Base-by-base conservation (phyloP, 2,113 vertebrate species). In the Channa argus region DNA sequence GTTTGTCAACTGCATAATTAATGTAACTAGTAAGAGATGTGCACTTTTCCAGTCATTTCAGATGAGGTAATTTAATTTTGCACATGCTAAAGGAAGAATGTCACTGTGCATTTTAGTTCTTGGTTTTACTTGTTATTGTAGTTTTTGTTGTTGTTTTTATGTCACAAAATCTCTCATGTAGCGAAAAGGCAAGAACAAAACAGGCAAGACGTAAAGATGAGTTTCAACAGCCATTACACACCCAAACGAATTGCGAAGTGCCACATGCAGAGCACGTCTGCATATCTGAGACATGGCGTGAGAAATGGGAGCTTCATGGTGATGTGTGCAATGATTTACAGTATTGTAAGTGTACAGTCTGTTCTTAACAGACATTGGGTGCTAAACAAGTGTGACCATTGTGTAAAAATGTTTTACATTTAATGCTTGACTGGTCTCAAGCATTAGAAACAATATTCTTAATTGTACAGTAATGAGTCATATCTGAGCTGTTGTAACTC, bases 341-440 rank as follows among this genome's bases (percentile, higher is more conserved):
- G 76, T 83, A 81, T 89, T 91, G 71, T 76, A 74, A 74, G 36
- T 86, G 72, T 87, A 78, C 60, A 82, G 76, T 76, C 73, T 85
- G 59, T 80, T 82, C 39, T 59, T 71, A 78, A 79, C 58, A 46
- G 44, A 82, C 55, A 65, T 87, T 77, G 77, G 83, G 79, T 85
- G 84, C 85, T 88, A 62, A 45, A 85, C 82, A 71, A 79, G 79
- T 79, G 67, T 76, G 73, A 88, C 63, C 76, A 84, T 75, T 87
- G 85, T 91, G 70, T 84, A 85, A 82, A 84, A 84, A 75, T 84
- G 70, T 92, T 92, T 92, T 90, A 88, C 86, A 90, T 87, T 41
- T 36, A 82, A 82, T 80, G 91, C 93, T 94, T 94, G 94, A 95
- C 94, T 94, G 94, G 94, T 94, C 84, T 95, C 94, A 95, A 94